Conservation (phyloP, 2,797 vertebrate genomes). For the Sebastes taczanowskii region DNA sequence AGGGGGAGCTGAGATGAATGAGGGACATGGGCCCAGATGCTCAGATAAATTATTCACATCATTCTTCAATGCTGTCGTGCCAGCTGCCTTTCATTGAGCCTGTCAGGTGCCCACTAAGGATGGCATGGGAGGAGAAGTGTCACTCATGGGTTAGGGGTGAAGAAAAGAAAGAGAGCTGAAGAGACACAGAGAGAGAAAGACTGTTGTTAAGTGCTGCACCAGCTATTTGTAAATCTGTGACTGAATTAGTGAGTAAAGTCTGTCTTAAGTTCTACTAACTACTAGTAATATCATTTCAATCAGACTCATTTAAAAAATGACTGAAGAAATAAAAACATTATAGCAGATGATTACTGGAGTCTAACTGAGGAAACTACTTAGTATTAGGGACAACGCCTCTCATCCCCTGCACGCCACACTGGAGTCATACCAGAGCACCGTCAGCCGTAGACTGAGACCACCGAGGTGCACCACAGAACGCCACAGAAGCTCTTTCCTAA, state of each 20-base stretch:
- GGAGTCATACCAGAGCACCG: too few relatives aligned
- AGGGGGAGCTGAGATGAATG: conserved; percentile 29
- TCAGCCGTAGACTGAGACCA: too few relatives aligned
- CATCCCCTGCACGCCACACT: too few relatives aligned
- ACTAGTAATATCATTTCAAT: neutral
- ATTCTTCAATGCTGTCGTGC: conserved; percentile 64
- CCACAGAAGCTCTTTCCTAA: too few relatives aligned
- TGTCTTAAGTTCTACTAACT: neutral
- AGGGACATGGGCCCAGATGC: conserved; percentile 71
- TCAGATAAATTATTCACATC: conserved; percentile 80
- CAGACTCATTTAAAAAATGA: too few relatives aligned
- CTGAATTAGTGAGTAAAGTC: neutral
- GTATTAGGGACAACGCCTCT: too few relatives aligned
- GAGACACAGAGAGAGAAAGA: neutral
- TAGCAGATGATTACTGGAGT: too few relatives aligned
- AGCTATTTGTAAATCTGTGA: neutral
- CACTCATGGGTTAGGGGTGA: conserved; percentile 16
- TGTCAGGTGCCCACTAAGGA: conserved; percentile 61
- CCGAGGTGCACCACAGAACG: too few relatives aligned
- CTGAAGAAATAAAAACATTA: too few relatives aligned
- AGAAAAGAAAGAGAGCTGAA: neutral
- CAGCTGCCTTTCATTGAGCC: conserved; percentile 62
- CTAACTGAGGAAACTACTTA: too few relatives aligned
- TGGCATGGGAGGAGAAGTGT: conserved; percentile 40
- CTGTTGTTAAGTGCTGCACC: neutral